These are phyloP conservation scores for Epirrita christyi DNA, from an alignment of 2,888 invertebrate species.

Conservation along the genomic window DNA sequence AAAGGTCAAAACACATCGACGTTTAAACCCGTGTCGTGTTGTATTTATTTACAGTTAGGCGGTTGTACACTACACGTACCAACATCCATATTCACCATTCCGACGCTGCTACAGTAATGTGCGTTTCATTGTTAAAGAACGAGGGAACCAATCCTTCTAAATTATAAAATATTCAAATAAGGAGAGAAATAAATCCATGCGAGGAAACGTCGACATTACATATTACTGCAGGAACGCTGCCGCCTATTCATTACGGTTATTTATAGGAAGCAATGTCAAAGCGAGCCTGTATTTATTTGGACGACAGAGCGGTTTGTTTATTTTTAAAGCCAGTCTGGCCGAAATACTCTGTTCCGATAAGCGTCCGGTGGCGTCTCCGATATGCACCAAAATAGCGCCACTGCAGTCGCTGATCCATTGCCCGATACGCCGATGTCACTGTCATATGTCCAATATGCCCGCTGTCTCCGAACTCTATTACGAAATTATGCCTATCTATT, in stretches of 20 bases:
- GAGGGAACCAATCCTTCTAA: slow-evolving; percentile 63
- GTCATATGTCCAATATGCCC: slow-evolving; percentile 60
- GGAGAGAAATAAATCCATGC: slow-evolving; percentile 74
- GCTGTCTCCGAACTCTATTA: slow-evolving; percentile 58
- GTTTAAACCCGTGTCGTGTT: slow-evolving; percentile 16
- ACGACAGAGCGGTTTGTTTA: slow-evolving; percentile 75
- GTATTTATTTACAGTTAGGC: slow-evolving; percentile 31
- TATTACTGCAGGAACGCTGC: slow-evolving; percentile 74
- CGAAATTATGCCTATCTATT: slow-evolving; percentile 68
- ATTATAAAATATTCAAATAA: slow-evolving; percentile 79
- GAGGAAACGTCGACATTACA: slow-evolving; percentile 77
- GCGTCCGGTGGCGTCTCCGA: slow-evolving; percentile 62
- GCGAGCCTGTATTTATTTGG: slow-evolving; percentile 78
- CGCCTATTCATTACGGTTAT: slow-evolving; percentile 82
- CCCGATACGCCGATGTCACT: slow-evolving; percentile 65
- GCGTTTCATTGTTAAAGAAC: slow-evolving; percentile 51
- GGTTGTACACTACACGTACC: slow-evolving; percentile 12
- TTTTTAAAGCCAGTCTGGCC: slow-evolving; percentile 76
- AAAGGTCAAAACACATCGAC: slow-evolving; percentile 32
- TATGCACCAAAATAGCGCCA: slow-evolving; percentile 61
- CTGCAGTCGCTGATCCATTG: slow-evolving; percentile 53
- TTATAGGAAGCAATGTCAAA: slow-evolving; percentile 82
- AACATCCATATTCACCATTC: slow-evolving; percentile 31
- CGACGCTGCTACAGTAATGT: slow-evolving; percentile 35
- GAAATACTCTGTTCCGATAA: slow-evolving; percentile 76